These are phyloP conservation scores for Leptobrachium ailaonicum DNA, from an alignment of 2,113 vertebrate genomes.

Conservation along the genomic window DNA sequence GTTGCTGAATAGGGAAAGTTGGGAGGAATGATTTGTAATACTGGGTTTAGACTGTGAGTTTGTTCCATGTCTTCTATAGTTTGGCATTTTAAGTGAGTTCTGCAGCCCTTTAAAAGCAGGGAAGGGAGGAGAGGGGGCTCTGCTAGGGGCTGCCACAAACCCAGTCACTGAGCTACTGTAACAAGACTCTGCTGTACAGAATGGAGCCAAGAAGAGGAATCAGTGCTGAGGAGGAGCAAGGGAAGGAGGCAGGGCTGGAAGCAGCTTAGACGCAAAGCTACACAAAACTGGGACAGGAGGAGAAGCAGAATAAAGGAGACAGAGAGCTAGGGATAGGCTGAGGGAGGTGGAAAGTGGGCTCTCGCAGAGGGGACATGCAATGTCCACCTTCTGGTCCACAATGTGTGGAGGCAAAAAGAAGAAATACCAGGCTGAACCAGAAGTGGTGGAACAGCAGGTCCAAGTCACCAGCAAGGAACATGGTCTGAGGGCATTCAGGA, in stretches of 20 bases:
- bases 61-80: too few relatives aligned
- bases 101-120: too few relatives aligned
- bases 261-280: constrained; percentile 30
- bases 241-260: constrained; percentile 23
- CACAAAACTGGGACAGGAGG: not conserved
- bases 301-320: constrained; percentile 3
- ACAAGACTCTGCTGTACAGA: constrained; percentile 31
- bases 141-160: not conserved
- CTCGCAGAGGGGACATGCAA: not conserved
- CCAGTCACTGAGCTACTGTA: constrained; percentile 16
- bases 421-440: constrained; percentile 3
- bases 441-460: constrained; percentile 27
- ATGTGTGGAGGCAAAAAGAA: constrained; percentile 19
- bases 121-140: not conserved
- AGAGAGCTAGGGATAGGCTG: not conserved
- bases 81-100: too few relatives aligned
- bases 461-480: constrained; percentile 4
- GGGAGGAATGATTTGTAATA: too few relatives aligned
- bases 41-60: too few relatives aligned
- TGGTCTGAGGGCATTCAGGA: constrained; percentile 29
- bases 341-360: not conserved
- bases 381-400: constrained; percentile 24
- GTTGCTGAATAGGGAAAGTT: too few relatives aligned
- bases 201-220: constrained; percentile 22
- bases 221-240: constrained; percentile 36